Evolutionary conservation across 2,797 vertebrate genomes (phyloP).

Genomic region (Catamblyrhynchus diadema): DNA sequence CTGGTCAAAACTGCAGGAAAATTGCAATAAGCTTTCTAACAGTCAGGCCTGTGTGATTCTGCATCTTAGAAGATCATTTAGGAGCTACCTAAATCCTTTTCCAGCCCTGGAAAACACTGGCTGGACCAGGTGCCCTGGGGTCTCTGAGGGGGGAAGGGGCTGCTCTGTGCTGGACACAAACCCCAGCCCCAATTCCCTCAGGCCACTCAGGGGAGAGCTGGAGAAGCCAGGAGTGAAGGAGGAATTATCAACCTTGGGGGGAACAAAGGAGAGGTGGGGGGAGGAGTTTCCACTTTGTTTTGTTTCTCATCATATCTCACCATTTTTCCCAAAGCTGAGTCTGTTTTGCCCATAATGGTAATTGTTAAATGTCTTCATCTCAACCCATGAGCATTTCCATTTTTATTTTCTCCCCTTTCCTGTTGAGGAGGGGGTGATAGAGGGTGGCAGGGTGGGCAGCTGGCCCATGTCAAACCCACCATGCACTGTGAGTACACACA

Average conservation of each 20-base stretch:
- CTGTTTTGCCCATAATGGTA: not conserved
- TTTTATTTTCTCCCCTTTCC: not conserved
- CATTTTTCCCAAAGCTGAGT: not conserved
- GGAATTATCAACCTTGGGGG: accelerated
- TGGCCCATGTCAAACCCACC: not conserved
- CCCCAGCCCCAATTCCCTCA: not conserved
- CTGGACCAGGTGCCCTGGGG: accelerated
- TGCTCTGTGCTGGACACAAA: accelerated
- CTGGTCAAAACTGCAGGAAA: not conserved
- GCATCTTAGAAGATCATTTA: not conserved
- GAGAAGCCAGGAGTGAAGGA: not conserved
- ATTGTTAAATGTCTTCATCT: not conserved
- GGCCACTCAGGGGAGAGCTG: not conserved
- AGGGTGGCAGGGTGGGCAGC: not conserved
- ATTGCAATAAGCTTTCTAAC: not conserved
- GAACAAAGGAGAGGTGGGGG: not conserved
- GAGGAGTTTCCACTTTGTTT: not conserved
- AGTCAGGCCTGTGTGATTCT: not conserved
- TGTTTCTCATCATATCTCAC: not conserved
- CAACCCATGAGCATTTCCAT: not conserved
- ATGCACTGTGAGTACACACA: not conserved
- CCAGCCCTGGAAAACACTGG: not conserved
- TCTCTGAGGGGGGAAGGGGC: not conserved
- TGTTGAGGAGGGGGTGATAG: not conserved
- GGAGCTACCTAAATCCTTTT: not conserved